These are phyloP conservation scores for Malurus leucopterus DNA, from an alignment of 2,797 vertebrate genomes.

Conservation along the genomic window DNA sequence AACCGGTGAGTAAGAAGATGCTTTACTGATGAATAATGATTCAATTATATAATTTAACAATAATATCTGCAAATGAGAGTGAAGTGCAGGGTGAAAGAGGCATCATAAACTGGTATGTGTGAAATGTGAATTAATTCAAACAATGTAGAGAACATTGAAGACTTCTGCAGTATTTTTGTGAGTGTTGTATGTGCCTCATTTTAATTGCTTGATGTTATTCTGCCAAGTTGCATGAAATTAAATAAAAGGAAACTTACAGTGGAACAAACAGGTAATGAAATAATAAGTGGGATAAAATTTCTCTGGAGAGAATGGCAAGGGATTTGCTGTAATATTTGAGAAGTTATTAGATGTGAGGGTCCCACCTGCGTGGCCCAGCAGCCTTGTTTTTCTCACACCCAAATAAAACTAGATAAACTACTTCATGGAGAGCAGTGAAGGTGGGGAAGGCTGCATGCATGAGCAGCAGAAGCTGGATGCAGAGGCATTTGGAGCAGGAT, in stretches of 20 bases:
- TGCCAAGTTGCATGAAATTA: constrained; percentile 29
- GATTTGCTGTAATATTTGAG: constrained; percentile 24
- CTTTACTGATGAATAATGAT: constrained; percentile 34
- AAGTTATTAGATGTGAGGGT: constrained; percentile 36
- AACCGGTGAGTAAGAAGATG: constrained; percentile 2
- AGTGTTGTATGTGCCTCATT: neutral
- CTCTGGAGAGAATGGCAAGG: neutral
- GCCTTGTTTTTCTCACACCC: neutral
- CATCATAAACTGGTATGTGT: neutral
- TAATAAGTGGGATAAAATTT: neutral
- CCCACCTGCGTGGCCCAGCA: constrained; percentile 8
- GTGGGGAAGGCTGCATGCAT: neutral
- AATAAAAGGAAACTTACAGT: neutral
- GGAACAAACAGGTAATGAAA: constrained; percentile 47
- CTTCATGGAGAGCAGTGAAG: neutral
- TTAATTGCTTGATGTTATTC: constrained; percentile 31
- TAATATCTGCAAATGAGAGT: constrained; percentile 1
- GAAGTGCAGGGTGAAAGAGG: constrained; percentile 1
- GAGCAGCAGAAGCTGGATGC: neutral
- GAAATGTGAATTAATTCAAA: constrained; percentile 16
- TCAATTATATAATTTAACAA: constrained; percentile 23
- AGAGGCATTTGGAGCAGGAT: neutral
- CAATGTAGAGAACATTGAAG: neutral
- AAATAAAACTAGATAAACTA: neutral
- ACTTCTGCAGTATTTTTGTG: neutral